Percentiles rank a stretch among this genome's conserved stretches.
Evolutionary conservation across 2,113 vertebrate genomes (phyloP).

Genomic region (Oenanthe melanoleuca): DNA sequence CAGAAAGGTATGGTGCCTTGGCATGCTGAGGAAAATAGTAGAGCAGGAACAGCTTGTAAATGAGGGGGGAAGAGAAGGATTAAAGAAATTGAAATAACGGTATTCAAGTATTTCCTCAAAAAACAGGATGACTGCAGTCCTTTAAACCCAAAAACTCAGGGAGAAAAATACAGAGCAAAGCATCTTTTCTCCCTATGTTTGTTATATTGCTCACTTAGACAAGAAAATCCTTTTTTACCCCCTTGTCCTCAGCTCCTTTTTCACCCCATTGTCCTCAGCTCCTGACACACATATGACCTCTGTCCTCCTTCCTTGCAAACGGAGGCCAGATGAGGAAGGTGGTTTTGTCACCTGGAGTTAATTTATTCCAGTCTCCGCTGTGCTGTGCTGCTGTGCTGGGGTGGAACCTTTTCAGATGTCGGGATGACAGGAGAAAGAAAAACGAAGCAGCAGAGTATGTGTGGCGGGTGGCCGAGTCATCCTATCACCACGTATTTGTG

Average conservation of each 20-base stretch:
- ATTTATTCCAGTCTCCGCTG: background rate
- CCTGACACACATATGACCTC: background rate
- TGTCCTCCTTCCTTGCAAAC: background rate
- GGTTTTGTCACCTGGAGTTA: slow-evolving; percentile 61
- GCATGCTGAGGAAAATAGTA: background rate
- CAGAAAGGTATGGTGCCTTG: slow-evolving; percentile 46
- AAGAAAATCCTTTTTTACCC: background rate
- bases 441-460: slow-evolving; percentile 52
- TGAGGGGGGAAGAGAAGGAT: slow-evolving; percentile 19
- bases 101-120: slow-evolving; percentile 30
- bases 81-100: background rate
- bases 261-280: background rate
- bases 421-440: slow-evolving; percentile 33
- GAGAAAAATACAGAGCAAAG: background rate
- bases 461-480: slow-evolving; percentile 67
- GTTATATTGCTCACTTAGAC: background rate
- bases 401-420: slow-evolving; percentile 55
- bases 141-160: background rate
- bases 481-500: slow-evolving; percentile 68
- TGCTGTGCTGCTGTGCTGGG: background rate
- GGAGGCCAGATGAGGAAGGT: background rate
- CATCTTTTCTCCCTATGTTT: background rate
- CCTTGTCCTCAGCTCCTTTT: background rate
- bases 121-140: slow-evolving; percentile 1
- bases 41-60: slow-evolving; percentile 2